phyloP scores from a whole-genome alignment of 2,888 invertebrate genomes.

The Aleiodes testaceus region DNA sequence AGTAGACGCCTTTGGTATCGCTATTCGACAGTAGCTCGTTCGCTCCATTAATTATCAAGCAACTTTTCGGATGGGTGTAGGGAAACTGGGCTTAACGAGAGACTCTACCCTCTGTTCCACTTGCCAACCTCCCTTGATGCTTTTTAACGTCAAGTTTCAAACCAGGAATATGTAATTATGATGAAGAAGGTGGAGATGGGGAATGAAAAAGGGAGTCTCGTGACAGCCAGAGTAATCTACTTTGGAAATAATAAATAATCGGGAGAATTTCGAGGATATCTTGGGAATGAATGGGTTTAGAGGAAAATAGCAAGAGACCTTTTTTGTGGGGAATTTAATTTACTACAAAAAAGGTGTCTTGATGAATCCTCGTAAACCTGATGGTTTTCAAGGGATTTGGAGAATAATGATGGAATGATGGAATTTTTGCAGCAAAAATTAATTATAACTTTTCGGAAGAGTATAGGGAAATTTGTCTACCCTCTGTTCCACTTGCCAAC shows the following conservation, averaged over 20 bases:
- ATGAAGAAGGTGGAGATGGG: neutral
- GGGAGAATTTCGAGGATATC: too few relatives aligned
- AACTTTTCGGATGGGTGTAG: conserved; percentile 32
- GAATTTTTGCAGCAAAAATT: too few relatives aligned
- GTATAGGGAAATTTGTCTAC: neutral
- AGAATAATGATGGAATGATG: too few relatives aligned
- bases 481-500: neutral
- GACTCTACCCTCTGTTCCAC: conserved; percentile 27
- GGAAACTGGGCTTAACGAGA: conserved; percentile 45
- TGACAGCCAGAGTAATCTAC: too few relatives aligned
- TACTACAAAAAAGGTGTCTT: too few relatives aligned
- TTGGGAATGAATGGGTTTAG: too few relatives aligned
- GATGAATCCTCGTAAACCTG: too few relatives aligned
- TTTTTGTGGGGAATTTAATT: too few relatives aligned
- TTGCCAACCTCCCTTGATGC: conserved; percentile 18
- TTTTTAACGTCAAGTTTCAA: conserved; percentile 11
- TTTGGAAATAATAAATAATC: too few relatives aligned
- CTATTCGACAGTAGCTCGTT: conserved; percentile 45
- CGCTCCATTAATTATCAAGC: conserved; percentile 52
- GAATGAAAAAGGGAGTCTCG: neutral
- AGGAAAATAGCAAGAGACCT: too few relatives aligned
- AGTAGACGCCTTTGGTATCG: conserved; percentile 32
- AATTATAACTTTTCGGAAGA: conserved; percentile 47
- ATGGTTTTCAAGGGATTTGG: too few relatives aligned
- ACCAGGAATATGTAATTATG: conserved; percentile 9